Conservation (phyloP, 2,797 vertebrate species). For the Alcedo atthis region DNA sequence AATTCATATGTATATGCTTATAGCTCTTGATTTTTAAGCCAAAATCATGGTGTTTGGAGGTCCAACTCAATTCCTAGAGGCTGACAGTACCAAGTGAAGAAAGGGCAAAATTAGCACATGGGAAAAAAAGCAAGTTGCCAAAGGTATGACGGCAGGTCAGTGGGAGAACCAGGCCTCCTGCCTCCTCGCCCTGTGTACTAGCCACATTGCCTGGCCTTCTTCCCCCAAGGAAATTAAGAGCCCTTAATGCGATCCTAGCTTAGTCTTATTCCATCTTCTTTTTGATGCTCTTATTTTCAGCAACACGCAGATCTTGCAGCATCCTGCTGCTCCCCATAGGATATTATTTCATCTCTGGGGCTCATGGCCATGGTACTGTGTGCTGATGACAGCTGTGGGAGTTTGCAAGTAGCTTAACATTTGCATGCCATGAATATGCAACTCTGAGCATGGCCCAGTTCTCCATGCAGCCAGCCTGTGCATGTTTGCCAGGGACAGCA, state of each 20-base stretch:
- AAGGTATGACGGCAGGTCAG: conserved; percentile 13
- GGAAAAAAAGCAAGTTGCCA: background rate
- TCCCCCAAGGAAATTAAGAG: background rate
- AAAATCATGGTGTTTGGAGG: conserved; percentile 26
- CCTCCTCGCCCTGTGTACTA: background rate
- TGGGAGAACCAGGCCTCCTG: conserved; percentile 9
- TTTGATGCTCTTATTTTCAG: conserved; percentile 32
- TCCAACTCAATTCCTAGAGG: conserved; percentile 13
- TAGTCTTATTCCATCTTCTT: conserved; percentile 3
- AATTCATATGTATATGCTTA: conserved; percentile 21
- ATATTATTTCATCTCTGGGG: conserved; percentile 24
- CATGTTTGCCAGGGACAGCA: conserved; percentile 20
- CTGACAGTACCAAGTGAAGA: conserved; percentile 37
- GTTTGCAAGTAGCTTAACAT: conserved; percentile 33
- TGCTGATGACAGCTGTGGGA: conserved; percentile 46
- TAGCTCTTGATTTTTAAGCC: conserved; percentile 37
- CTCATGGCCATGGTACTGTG: background rate
- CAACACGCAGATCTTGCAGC: background rate
- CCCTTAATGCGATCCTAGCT: conserved; percentile 1
- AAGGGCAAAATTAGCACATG: conserved; percentile 35
- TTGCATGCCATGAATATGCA: conserved; percentile 66
- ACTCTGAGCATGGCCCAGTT: conserved; percentile 49
- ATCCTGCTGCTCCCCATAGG: conserved; percentile 33
- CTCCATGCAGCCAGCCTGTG: conserved; percentile 7
- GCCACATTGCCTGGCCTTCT: conserved; percentile 6